A percentile compares a stretch with the other conserved stretches of the same genome.
Evolutionary conservation across 2,113 vertebrate genomes (phyloP).

Genomic region (Melanerpes formicivorus): DNA sequence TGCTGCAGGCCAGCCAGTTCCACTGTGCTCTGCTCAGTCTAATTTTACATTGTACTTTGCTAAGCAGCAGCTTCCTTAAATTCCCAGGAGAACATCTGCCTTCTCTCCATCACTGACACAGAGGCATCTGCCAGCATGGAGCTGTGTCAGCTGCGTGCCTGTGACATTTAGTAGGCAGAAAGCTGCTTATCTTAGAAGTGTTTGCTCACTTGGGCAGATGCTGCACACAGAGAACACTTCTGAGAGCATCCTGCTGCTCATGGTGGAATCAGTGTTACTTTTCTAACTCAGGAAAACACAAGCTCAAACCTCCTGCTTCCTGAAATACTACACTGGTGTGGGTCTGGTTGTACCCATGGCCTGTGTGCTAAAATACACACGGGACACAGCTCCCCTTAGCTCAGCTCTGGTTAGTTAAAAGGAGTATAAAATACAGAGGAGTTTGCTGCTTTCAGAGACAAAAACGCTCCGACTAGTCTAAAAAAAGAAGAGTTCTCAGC

Average conservation of each 20-base stretch:
- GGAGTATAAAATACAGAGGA: background rate
- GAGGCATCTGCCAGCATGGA: background rate
- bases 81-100: slow-evolving; percentile 42
- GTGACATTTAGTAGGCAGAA: background rate
- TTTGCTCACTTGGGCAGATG: background rate
- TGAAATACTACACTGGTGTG: background rate
- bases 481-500: background rate
- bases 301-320: background rate
- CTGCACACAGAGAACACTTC: background rate
- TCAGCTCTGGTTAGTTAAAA: background rate
- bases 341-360: background rate
- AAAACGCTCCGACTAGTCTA: background rate
- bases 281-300: background rate
- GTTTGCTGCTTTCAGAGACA: background rate
- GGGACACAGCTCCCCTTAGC: accelerated
- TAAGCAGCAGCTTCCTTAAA: slow-evolving; percentile 12
- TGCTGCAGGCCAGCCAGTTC: background rate
- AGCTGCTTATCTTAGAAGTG: slow-evolving; percentile 2
- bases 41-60: background rate
- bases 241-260: background rate
- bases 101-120: slow-evolving; percentile 16
- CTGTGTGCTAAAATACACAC: background rate
- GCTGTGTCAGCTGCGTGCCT: slow-evolving; percentile 1
- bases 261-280: background rate
- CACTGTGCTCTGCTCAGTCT: background rate